These are phyloP conservation scores for Eulemur mongoz DNA, from an alignment of 2,797 vertebrate genomes.

Conservation along the genomic window DNA sequence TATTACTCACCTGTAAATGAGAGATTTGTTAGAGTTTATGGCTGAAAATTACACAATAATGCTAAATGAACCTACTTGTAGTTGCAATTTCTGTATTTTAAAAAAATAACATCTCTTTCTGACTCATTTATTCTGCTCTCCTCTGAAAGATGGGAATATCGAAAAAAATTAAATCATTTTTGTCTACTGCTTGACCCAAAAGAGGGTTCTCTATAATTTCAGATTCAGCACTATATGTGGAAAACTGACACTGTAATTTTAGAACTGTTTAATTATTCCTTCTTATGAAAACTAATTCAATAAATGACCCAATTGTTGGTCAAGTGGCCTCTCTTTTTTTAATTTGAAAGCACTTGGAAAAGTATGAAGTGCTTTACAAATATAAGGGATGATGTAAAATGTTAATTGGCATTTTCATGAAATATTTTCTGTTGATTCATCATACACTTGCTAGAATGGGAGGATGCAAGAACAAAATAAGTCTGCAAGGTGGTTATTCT, in stretches of 20 bases:
- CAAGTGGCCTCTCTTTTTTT: constrained; percentile 54
- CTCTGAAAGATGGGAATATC: constrained; percentile 39
- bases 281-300: constrained; percentile 67
- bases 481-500: constrained; percentile 53
- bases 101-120: constrained; percentile 32
- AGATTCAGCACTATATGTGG: constrained; percentile 36
- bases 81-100: constrained; percentile 28
- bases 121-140: constrained; percentile 53
- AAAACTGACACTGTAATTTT: constrained; percentile 65
- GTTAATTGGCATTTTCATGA: constrained; percentile 66
- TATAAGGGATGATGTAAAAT: constrained; percentile 57
- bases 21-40: constrained; percentile 66
- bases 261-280: constrained; percentile 60
- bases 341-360: constrained; percentile 67
- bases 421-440: constrained; percentile 67
- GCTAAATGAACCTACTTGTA: constrained; percentile 52
- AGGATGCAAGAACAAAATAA: constrained; percentile 61
- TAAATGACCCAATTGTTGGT: constrained; percentile 70
- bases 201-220: constrained; percentile 57
- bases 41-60: constrained; percentile 71
- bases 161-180: constrained; percentile 51
- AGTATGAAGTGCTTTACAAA: constrained; percentile 62
- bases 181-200: constrained; percentile 61
- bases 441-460: constrained; percentile 55
- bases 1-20: constrained; percentile 66